Evolutionary conservation across 1,140 invertebrate genomes (phyloP).

Genomic region (Drosophila guanche): DNA sequence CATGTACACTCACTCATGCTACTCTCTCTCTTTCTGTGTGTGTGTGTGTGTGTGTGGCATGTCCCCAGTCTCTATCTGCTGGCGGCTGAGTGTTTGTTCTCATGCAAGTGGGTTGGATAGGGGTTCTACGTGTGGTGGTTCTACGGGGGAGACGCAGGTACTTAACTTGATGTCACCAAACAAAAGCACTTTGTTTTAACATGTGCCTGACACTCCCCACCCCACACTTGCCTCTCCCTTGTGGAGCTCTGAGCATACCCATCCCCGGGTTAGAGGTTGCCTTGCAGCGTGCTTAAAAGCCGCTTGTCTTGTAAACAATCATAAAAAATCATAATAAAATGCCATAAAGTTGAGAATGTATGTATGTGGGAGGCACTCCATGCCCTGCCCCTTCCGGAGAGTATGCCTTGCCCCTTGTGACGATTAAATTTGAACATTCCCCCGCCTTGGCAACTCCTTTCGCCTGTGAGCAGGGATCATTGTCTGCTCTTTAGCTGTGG

Average conservation of each 20-base stretch:
- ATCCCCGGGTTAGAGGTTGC: slow-evolving; percentile 49
- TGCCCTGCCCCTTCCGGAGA: neutral
- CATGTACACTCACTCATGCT: slow-evolving; percentile 21
- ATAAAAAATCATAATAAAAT: slow-evolving; percentile 79
- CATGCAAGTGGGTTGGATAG: slow-evolving; percentile 46
- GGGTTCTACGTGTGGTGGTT: slow-evolving; percentile 35
- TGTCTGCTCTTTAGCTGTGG: slow-evolving; percentile 28
- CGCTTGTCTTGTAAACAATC: slow-evolving; percentile 81
- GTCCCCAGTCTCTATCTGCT: neutral
- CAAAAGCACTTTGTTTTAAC: slow-evolving; percentile 80
- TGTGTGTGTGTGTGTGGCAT: too few species aligned
- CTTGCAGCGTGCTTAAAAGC: slow-evolving; percentile 71
- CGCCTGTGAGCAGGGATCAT: neutral
- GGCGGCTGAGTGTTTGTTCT: slow-evolving; percentile 64
- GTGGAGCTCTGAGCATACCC: neutral
- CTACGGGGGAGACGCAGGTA: slow-evolving; percentile 44
- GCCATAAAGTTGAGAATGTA: slow-evolving; percentile 69
- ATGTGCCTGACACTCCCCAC: slow-evolving; percentile 61
- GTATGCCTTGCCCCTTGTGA: slow-evolving; percentile 11
- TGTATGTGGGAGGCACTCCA: slow-evolving; percentile 13
- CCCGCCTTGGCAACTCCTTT: neutral
- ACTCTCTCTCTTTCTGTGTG: neutral
- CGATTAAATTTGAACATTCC: slow-evolving; percentile 44
- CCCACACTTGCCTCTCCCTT: neutral
- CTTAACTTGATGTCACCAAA: slow-evolving; percentile 81